Conservation (phyloP, 2,888 invertebrate genomes). For the Lithosia quadra region DNA sequence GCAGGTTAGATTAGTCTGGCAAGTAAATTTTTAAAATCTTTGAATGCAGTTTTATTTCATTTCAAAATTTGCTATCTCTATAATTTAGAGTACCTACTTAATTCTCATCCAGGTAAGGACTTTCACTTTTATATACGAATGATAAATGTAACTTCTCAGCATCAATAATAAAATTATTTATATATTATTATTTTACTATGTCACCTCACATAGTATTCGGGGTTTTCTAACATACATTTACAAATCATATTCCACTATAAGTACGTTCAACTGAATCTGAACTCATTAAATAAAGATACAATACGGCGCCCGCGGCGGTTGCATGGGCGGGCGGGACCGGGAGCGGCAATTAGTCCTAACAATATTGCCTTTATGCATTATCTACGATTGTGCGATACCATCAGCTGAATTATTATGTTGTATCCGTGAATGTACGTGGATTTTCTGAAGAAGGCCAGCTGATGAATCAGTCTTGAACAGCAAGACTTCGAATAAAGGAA, state of each 20-base stretch:
- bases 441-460: constrained; percentile 36
- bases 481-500: background rate
- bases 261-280: constrained; percentile 27
- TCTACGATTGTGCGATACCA: constrained; percentile 62
- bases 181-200: too few relatives aligned
- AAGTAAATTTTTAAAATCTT: too few relatives aligned
- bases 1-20: too few relatives aligned
- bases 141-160: background rate
- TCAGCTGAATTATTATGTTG: constrained; percentile 60
- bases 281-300: constrained; percentile 62
- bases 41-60: too few relatives aligned
- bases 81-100: too few relatives aligned
- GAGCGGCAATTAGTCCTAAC: constrained; percentile 75
- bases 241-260: constrained; percentile 1
- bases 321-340: constrained; percentile 65
- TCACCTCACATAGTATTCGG: background rate
- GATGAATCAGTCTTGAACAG: constrained; percentile 37
- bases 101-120: too few relatives aligned
- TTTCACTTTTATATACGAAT: too few relatives aligned
- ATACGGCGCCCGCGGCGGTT: constrained; percentile 60
- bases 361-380: constrained; percentile 70
- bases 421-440: constrained; percentile 39
- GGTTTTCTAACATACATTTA: background rate
- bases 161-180: too few relatives aligned
- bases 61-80: too few relatives aligned